Percentiles rank a stretch among this genome's conserved stretches.
Evolutionary conservation across 2,888 invertebrate species (phyloP).

Genomic region (Eupithecia pulchellata): DNA sequence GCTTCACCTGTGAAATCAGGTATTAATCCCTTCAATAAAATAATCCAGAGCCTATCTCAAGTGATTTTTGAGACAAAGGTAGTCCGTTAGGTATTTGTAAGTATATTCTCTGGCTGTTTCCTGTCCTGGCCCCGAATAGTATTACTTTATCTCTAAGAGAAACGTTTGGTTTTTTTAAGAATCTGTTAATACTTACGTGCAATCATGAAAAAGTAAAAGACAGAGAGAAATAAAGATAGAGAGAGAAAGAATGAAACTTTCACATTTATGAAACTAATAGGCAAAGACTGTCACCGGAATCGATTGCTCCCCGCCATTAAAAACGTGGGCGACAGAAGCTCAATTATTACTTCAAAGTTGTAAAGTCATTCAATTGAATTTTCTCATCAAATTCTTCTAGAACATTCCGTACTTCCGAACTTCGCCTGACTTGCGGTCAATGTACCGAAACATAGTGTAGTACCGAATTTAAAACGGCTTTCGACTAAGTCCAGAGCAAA

Average conservation of each 20-base stretch:
- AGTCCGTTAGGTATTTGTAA: too few relatives aligned
- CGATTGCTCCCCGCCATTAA: background rate
- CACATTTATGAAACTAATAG: background rate
- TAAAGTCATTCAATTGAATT: constrained; percentile 8
- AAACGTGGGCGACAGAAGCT: background rate
- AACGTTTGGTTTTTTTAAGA: background rate
- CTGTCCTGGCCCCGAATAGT: too few relatives aligned
- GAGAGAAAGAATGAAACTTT: background rate
- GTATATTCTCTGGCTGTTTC: too few relatives aligned
- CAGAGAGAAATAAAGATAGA: background rate
- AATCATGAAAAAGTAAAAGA: background rate
- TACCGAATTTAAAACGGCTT: constrained; percentile 34
- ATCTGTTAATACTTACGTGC: background rate
- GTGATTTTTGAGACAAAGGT: background rate
- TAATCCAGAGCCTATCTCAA: too few relatives aligned
- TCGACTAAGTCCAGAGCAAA: constrained; percentile 37
- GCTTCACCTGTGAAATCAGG: background rate
- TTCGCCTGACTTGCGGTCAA: constrained; percentile 25
- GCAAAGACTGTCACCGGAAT: background rate
- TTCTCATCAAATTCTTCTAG: background rate
- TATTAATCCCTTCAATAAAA: too few relatives aligned
- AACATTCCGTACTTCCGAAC: constrained; percentile 1
- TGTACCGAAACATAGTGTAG: constrained; percentile 24
- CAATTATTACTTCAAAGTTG: background rate
- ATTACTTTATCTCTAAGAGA: too few relatives aligned